Percentiles rank a stretch among this genome's conserved stretches.
Conservation (phyloP, 2,113 vertebrate species). For the Erinaceus europaeus region DNA sequence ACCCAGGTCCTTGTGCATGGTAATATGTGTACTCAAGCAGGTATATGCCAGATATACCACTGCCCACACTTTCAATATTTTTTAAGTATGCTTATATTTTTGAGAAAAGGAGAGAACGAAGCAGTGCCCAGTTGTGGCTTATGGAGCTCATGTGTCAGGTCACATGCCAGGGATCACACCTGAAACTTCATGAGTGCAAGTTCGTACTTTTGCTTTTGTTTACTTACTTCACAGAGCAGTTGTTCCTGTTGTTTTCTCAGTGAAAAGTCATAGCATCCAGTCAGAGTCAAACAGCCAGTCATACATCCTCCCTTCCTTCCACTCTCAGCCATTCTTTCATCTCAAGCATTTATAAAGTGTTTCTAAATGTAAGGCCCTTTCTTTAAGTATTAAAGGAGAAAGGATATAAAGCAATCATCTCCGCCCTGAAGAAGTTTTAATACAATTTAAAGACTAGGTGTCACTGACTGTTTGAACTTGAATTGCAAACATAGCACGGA, state of each 20-base stretch:
- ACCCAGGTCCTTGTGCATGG: too few relatives aligned
- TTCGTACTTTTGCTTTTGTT: neutral
- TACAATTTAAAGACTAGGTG: neutral
- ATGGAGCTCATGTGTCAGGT: too few relatives aligned
- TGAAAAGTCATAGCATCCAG: neutral
- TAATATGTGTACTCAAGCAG: too few relatives aligned
- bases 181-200: too few relatives aligned
- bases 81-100: too few relatives aligned
- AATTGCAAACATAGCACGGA: neutral
- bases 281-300: too few relatives aligned
- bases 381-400: neutral
- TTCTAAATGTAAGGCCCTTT: neutral
- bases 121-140: too few relatives aligned
- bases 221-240: neutral
- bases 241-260: neutral
- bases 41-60: too few relatives aligned
- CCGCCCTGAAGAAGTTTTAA: neutral
- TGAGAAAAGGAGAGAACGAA: too few relatives aligned
- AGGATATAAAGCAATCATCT: neutral
- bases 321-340: neutral
- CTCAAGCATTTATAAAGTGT: neutral
- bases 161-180: too few relatives aligned
- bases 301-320: neutral
- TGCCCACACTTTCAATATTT: too few relatives aligned
- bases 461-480: neutral